Evolutionary conservation across 2,888 invertebrate genomes (phyloP), one percentile per base, ranked within the genome.

Genomic region (Watsonalla cultraria): DNA sequence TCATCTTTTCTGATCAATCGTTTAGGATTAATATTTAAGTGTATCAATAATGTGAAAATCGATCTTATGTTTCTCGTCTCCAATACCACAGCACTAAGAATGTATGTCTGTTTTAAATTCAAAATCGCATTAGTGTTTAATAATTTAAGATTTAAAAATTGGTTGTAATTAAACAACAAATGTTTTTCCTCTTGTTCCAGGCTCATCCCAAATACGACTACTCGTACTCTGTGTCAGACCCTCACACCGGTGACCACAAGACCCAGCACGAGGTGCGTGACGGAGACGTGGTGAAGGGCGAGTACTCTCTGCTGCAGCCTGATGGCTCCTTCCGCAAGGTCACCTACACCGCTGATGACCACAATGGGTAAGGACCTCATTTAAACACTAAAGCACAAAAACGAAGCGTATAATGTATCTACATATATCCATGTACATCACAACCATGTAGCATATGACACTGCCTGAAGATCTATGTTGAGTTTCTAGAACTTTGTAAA

Each of bases 241-340:
- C 90, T 35, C 90, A 90, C 78, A 90, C 90, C 58, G 90, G 90
- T 55, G 90, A 90, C 80, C 90, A 90, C 80, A 90, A 90, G 78
- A 87, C 86, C 61, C 90, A 90, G 72, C 90, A 89, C 57, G 90
- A 90, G 66, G 77, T 74, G 51, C 87, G 90, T 54, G 90, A 90
- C 47, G 90, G 90, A 13, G 90, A 89, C 56, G 84, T 87, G 54
- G 90, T 90, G 56, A 90, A 86, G 76, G 90, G 90, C 66, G 90
- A 90, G 56, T 90, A 90, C 81, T 90, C 90, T 15, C 79, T 90
- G 58, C 82, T 90, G 57, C 90, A 90, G 66, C 90, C 90, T 7
- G 90, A 90, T 59, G 90, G 90, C 61, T 90, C 90, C 61, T 90
- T 90, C 87, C 84, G 90, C 70, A 90, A 90, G 75, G 90, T 90